Evolutionary conservation across 2,888 invertebrate species (phyloP).

Genomic region (Galeruca laticollis): DNA sequence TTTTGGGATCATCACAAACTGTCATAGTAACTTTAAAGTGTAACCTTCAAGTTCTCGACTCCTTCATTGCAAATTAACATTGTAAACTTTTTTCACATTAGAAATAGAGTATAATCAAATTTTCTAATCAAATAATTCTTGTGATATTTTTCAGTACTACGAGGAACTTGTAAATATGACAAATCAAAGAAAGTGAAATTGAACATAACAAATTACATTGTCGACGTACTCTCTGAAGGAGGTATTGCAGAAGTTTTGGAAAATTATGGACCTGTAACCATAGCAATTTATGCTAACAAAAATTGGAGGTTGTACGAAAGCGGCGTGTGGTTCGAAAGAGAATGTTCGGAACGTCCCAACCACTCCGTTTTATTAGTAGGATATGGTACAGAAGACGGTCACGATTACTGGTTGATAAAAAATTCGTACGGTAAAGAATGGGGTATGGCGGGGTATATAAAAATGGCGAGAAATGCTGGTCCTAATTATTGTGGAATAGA

Average conservation of each 20-base stretch:
- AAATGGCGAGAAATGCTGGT: conserved; percentile 16
- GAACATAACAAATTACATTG: not conserved
- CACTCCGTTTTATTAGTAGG: conserved; percentile 14
- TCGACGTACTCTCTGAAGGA: conserved; percentile 4
- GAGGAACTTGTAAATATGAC: conserved; percentile 11
- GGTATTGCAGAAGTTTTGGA: conserved; percentile 4
- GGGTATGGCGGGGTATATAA: conserved; percentile 18
- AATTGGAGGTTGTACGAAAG: conserved; percentile 26
- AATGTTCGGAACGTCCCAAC: conserved; percentile 11
- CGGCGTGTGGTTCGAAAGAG: conserved; percentile 23
- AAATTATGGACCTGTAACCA: conserved; percentile 23
- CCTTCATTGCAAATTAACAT: too few relatives aligned
- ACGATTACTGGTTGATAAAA: conserved; percentile 25
- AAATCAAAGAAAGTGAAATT: conserved; percentile 20
- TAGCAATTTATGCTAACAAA: conserved; percentile 14
- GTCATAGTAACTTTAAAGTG: too few relatives aligned
- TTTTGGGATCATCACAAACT: too few relatives aligned
- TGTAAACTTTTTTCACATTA: too few relatives aligned
- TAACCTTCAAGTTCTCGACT: too few relatives aligned
- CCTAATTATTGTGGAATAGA: conserved; percentile 23
- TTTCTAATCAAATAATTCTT: not conserved
- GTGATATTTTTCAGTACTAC: not conserved
- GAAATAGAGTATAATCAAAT: too few relatives aligned
- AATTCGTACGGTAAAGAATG: conserved; percentile 24
- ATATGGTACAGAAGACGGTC: conserved; percentile 21